These are phyloP conservation scores for Rhagium mordax DNA, from an alignment of 2,888 invertebrate species.

Conservation along the genomic window DNA sequence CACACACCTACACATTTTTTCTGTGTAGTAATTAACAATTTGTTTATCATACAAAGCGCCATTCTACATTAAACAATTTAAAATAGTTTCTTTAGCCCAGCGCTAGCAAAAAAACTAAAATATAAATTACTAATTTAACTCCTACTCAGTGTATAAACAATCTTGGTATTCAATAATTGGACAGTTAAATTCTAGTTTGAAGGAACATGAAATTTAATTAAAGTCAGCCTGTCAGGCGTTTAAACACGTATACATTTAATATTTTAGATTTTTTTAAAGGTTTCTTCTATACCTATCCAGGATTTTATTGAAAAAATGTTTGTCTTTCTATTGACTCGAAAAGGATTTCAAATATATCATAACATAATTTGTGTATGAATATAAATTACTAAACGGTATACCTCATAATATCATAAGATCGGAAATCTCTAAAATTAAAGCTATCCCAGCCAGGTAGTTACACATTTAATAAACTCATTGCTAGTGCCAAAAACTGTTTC, in stretches of 20 bases:
- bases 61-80: not conserved
- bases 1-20: not conserved
- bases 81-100: not conserved
- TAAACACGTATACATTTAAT: not conserved
- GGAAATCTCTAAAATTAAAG: no score
- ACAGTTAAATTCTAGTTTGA: conserved; percentile 6
- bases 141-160: not conserved
- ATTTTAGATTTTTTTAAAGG: no score
- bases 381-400: no score
- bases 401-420: no score
- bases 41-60: not conserved
- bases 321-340: no score
- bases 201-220: conserved; percentile 4
- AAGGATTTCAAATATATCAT: no score
- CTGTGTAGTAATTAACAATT: not conserved
- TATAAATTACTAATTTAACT: not conserved
- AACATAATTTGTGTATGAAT: no score
- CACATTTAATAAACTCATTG: no score
- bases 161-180: not conserved
- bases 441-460: no score
- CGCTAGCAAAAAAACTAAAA: not conserved
- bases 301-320: no score
- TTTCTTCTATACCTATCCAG: no score
- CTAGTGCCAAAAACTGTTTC: no score
- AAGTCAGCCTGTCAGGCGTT: not conserved